Conservation (phyloP, 2,797 vertebrate species). For the Trachops cirrhosus region DNA sequence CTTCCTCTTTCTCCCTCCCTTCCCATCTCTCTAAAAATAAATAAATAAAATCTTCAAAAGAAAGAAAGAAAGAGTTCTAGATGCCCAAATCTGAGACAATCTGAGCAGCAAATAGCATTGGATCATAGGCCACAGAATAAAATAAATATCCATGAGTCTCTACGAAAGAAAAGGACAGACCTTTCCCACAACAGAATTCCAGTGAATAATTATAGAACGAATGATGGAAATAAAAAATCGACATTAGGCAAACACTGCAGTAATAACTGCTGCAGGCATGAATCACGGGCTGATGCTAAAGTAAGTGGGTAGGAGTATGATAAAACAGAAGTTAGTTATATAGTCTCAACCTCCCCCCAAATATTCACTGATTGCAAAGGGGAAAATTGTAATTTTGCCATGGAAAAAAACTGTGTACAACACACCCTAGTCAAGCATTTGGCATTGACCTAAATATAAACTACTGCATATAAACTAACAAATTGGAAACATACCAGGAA, state of each 20-base stretch:
- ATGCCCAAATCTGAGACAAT: not conserved
- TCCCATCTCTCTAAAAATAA: too few relatives aligned
- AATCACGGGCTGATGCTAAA: not conserved
- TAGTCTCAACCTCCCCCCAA: not conserved
- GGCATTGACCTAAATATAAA: slow-evolving; percentile 18
- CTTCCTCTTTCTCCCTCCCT: too few relatives aligned
- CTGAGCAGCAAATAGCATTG: not conserved
- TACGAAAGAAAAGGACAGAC: not conserved
- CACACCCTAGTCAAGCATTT: not conserved
- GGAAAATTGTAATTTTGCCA: not conserved
- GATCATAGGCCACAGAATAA: not conserved
- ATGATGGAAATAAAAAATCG: not conserved
- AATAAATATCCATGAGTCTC: not conserved
- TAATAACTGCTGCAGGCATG: not conserved
- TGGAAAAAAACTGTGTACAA: not conserved
- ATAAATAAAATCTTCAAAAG: not conserved
- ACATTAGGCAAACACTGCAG: not conserved
- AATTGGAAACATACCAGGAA: not conserved
- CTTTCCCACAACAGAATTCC: not conserved
- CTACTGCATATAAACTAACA: not conserved
- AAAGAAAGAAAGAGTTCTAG: not conserved
- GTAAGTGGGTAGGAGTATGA: not conserved
- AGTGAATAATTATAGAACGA: not conserved
- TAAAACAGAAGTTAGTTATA: not conserved
- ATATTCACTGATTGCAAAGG: not conserved